Percentiles rank a stretch among this genome's conserved stretches.
phyloP scores from a whole-genome alignment of 1,140 invertebrate species.

The Drosophila grimshawi region DNA sequence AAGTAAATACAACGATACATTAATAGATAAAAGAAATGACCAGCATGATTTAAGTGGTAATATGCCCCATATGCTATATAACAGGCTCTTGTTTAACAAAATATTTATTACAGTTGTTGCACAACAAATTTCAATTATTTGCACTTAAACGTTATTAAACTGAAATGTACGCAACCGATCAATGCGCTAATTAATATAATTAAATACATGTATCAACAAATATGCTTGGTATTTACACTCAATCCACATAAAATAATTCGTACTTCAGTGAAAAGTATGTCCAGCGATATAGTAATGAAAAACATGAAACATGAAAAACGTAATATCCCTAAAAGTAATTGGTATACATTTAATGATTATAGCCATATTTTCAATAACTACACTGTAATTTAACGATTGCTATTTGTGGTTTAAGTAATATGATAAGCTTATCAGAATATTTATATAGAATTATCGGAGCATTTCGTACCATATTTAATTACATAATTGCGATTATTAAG shows the following conservation, averaged over 20 bases:
- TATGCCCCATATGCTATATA: too few species aligned
- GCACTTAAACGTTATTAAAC: background rate
- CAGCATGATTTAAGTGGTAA: too few species aligned
- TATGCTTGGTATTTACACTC: background rate
- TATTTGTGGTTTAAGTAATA: background rate
- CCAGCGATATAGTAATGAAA: too few species aligned
- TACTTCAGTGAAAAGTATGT: too few species aligned
- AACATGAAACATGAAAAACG: too few species aligned
- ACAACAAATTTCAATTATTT: slow-evolving; percentile 1
- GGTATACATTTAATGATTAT: background rate
- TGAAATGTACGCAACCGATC: background rate
- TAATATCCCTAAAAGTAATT: too few species aligned
- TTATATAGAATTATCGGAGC: slow-evolving; percentile 2
- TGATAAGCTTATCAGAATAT: slow-evolving; percentile 8
- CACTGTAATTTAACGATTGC: background rate
- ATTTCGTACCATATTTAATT: slow-evolving; percentile 1
- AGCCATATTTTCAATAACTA: too few species aligned
- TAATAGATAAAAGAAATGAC: background rate
- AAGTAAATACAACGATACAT: background rate
- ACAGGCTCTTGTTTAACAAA: too few species aligned
- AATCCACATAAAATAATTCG: too few species aligned
- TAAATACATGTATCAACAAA: background rate
- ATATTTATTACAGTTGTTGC: background rate
- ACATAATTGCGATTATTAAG: slow-evolving; percentile 38
- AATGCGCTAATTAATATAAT: background rate